Percentiles rank a stretch among this genome's conserved stretches.
Conservation (phyloP, 2,113 vertebrate genomes). For the Melospiza melodia region DNA sequence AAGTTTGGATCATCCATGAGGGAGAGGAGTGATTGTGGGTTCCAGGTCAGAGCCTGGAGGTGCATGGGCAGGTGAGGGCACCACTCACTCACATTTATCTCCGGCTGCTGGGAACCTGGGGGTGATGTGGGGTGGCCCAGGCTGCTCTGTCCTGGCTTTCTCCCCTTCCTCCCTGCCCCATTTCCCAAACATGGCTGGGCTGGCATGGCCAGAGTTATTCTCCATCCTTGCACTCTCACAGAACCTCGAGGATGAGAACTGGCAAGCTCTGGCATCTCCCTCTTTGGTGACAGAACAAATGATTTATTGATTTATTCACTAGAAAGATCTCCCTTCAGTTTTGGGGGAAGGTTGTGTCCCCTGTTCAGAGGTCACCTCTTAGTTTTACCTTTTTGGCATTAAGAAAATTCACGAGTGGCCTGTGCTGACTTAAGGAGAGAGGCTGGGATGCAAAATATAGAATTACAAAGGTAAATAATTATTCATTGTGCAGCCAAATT, state of each 20-base stretch:
- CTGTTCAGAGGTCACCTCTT: not conserved
- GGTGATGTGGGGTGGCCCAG: not conserved
- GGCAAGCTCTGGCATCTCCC: not conserved
- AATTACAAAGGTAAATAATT: not conserved
- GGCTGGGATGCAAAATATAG: not conserved
- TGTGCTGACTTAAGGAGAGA: not conserved
- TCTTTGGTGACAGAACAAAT: no score
- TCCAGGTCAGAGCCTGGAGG: not conserved
- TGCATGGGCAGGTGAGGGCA: not conserved
- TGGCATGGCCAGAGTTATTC: not conserved
- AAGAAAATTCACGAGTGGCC: rapidly evolving
- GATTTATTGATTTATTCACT: rapidly evolving
- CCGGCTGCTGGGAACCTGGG: not conserved
- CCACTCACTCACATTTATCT: not conserved
- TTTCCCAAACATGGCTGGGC: not conserved
- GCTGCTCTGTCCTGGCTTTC: not conserved
- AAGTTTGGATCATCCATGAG: not conserved
- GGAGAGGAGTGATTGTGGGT: not conserved
- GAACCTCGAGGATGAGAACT: not conserved
- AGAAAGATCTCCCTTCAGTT: not conserved
- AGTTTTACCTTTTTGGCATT: not conserved
- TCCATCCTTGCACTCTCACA: not conserved
- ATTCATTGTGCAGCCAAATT: not conserved
- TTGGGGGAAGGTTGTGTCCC: rapidly evolving
- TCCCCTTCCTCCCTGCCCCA: not conserved